These are phyloP conservation scores for Drosophila nigromelanica DNA, from an alignment of 1,140 invertebrate genomes.

Conservation along the genomic window DNA sequence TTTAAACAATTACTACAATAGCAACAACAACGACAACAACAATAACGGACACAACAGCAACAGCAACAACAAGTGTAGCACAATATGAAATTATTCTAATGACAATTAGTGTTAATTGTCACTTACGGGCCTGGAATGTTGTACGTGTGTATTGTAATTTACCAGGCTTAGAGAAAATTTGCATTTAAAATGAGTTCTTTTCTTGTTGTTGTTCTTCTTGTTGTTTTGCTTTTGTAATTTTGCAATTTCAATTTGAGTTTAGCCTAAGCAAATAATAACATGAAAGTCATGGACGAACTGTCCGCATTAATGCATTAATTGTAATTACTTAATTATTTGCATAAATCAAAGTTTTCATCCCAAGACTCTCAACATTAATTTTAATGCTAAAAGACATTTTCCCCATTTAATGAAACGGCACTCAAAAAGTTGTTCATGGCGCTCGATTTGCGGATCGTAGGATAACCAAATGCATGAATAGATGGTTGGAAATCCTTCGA, in stretches of 20 bases:
- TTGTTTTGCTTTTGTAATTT: constrained; percentile 32
- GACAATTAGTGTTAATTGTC: constrained; percentile 83
- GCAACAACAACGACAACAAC: constrained; percentile 33
- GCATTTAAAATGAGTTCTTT: constrained; percentile 76
- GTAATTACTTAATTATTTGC: constrained; percentile 79
- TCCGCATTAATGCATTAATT: constrained; percentile 60
- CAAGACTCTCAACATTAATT: constrained; percentile 37
- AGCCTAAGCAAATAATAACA: constrained; percentile 67
- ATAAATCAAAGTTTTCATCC: constrained; percentile 58
- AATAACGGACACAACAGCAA: constrained; percentile 33
- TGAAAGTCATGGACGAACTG: constrained; percentile 62
- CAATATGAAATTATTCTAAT: constrained; percentile 82
- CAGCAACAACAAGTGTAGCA: constrained; percentile 35
- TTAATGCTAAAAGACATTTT: constrained; percentile 36
- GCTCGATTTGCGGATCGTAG: constrained; percentile 15
- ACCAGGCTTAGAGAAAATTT: constrained; percentile 62
- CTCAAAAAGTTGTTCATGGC: constrained; percentile 52
- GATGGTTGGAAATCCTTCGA: constrained; percentile 33
- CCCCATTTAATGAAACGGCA: constrained; percentile 42
- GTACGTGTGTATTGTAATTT: constrained; percentile 63
- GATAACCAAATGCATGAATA: constrained; percentile 1
- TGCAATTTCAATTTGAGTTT: constrained; percentile 43
- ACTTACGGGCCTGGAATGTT: constrained; percentile 65
- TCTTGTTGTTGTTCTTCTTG: constrained; percentile 24
- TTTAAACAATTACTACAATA: constrained; percentile 73